A percentile compares a stretch with the other conserved stretches of the same genome.
Evolutionary conservation across 2,797 vertebrate species (phyloP).

Genomic region (Acipenser transmontanus): DNA sequence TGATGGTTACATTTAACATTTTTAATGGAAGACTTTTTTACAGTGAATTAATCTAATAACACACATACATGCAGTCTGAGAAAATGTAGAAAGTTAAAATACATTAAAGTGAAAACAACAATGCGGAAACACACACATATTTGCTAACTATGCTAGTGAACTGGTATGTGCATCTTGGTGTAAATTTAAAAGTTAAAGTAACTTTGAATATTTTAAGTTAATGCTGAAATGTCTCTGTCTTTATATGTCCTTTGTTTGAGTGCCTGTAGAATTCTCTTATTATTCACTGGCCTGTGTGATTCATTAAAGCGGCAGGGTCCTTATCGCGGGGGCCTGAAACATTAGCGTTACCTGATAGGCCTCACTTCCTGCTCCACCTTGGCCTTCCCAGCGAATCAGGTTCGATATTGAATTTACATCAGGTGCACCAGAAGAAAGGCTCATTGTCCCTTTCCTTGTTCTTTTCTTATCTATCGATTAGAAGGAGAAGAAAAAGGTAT

Average conservation of each 20-base stretch:
- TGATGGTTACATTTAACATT: too few species aligned
- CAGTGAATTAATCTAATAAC: too few species aligned
- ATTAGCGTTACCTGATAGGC: conserved; percentile 56
- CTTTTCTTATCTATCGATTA: conserved; percentile 39
- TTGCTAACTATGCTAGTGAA: too few species aligned
- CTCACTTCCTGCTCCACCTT: conserved; percentile 40
- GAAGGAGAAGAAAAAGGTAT: conserved; percentile 29
- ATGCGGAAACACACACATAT: too few species aligned
- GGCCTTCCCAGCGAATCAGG: conserved; percentile 33
- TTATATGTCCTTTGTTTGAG: background rate
- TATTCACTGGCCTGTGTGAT: conserved; percentile 38
- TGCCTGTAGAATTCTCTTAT: background rate
- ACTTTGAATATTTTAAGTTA: background rate
- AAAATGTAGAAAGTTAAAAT: too few species aligned
- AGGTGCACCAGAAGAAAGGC: conserved; percentile 36
- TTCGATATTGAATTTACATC: conserved; percentile 29
- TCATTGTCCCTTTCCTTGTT: conserved; percentile 41
- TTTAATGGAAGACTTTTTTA: too few species aligned
- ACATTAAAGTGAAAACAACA: too few species aligned
- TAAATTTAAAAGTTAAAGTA: too few species aligned
- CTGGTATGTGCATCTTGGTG: too few species aligned
- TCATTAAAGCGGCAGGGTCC: conserved; percentile 42
- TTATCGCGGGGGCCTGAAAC: conserved; percentile 39
- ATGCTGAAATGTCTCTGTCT: background rate
- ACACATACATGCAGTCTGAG: too few species aligned